Base-by-base conservation (phyloP, 2,113 vertebrate species). In the Sinosuthora webbiana region DNA sequence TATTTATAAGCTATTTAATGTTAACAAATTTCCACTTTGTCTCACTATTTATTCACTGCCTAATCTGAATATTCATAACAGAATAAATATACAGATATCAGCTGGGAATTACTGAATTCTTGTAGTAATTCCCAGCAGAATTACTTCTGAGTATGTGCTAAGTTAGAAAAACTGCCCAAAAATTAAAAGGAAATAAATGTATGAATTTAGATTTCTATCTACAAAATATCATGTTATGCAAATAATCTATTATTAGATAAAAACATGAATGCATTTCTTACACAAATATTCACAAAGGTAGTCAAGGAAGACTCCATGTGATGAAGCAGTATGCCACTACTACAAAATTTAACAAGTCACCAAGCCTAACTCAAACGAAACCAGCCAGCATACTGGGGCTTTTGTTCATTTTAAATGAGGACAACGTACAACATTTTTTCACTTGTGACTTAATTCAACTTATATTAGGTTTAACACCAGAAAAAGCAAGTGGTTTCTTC, bases 61-160 rank as follows among this genome's bases (percentile, higher is more conserved):
- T 97, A 87, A 93, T 87, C 63, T 96, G 62, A 93, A 97, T 91
- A 96, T 79, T 95, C 52, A 90, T 93, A 87, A 79, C 41, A 94
- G 57, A 90, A 59, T 76, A 97, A 80, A 84, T 45, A 69, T 37
- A 80, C 8, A 80, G 42, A 91, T 95, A 21, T 83, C 84, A 93
- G 37, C 27, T 80, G 79, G 49, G 77, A 92, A 83, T 50, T 59
- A 71, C 49, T 85, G 71, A 33, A 88, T 87, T 71, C 68, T 50
- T 82, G 37, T 22, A 83, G 24, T 15, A 78, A 80, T n/a, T 93
- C 77, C 57, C 53, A 80, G 35, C 1, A 67, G 62, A 75, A 86
- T 80, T 65, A 83, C 63, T 87, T 89, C 33, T 93, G 50, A 90
- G 84, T 59, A 25, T 18, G 21, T n/a, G 53, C 59, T 55, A 80